phyloP scores from a whole-genome alignment of 1,140 invertebrate genomes.

The Branchinecta lindahli region DNA sequence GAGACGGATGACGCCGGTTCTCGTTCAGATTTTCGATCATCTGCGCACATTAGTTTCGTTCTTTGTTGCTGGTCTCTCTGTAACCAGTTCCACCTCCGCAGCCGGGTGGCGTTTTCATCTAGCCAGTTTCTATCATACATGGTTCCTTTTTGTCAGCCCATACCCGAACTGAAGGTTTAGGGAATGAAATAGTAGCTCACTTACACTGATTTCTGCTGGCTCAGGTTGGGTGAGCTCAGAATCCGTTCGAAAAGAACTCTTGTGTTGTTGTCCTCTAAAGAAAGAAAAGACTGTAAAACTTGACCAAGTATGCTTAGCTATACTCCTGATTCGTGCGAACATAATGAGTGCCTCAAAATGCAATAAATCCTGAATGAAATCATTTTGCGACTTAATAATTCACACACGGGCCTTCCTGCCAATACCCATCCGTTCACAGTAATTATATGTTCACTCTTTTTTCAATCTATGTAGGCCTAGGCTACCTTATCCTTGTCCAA shows the following conservation, averaged over 20 bases:
- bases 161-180: too few species aligned
- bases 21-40: too few species aligned
- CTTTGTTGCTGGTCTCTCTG: too few species aligned
- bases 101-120: too few species aligned
- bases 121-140: too few species aligned
- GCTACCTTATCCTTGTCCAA: too few species aligned
- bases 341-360: not conserved
- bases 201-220: constrained; percentile 81
- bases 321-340: not conserved
- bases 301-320: too few species aligned
- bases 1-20: too few species aligned
- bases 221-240: constrained; percentile 76
- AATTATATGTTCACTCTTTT: not conserved
- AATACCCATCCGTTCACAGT: not conserved
- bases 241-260: constrained; percentile 93
- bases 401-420: not conserved
- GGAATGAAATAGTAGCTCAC: constrained; percentile 25
- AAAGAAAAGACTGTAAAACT: constrained; percentile 17
- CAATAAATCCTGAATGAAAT: not conserved
- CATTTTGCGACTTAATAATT: not conserved
- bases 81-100: too few species aligned
- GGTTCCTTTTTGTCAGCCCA: too few species aligned
- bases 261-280: constrained; percentile 95
- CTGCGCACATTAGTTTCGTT: too few species aligned
- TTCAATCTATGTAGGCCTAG: too few species aligned